A percentile compares a stretch with the other conserved stretches of the same genome.
These are phyloP conservation scores for Autographa pulchrina DNA, from an alignment of 2,888 invertebrate species.

Conservation along the genomic window DNA sequence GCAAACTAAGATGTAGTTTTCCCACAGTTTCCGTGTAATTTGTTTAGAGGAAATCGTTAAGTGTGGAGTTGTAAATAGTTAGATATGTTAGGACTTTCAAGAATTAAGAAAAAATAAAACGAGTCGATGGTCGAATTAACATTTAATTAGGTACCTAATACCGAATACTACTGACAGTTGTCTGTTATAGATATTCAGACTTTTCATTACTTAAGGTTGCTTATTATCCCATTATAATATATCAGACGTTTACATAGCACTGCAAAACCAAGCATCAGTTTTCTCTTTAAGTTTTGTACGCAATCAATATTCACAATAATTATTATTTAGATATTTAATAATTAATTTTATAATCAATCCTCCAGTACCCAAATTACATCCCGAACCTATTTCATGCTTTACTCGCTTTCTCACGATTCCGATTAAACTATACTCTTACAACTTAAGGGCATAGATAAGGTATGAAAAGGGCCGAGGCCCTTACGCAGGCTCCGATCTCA, in stretches of 20 bases:
- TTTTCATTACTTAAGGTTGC: too few species aligned
- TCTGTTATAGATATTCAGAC: too few species aligned
- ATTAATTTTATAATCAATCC: conserved; percentile 8
- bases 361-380: conserved; percentile 23
- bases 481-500: conserved; percentile 73
- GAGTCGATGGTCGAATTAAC: not conserved
- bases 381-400: conserved; percentile 52
- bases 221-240: too few species aligned
- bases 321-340: not conserved
- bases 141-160: too few species aligned
- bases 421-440: conserved; percentile 58
- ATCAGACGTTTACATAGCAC: too few species aligned
- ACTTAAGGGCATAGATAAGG: conserved; percentile 71
- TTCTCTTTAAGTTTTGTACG: too few species aligned
- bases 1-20: not conserved
- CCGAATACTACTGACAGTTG: too few species aligned
- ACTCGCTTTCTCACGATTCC: conserved; percentile 65
- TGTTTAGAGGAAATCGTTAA: not conserved
- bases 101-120: not conserved
- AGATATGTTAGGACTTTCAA: not conserved
- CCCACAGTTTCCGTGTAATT: not conserved
- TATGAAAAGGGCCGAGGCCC: conserved; percentile 66
- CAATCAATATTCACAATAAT: too few species aligned
- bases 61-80: not conserved
- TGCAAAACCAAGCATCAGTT: too few species aligned